Percentiles rank a stretch among this genome's conserved stretches.
Evolutionary conservation across 2,797 vertebrate genomes (phyloP).

Genomic region (Caiman crocodilus): DNA sequence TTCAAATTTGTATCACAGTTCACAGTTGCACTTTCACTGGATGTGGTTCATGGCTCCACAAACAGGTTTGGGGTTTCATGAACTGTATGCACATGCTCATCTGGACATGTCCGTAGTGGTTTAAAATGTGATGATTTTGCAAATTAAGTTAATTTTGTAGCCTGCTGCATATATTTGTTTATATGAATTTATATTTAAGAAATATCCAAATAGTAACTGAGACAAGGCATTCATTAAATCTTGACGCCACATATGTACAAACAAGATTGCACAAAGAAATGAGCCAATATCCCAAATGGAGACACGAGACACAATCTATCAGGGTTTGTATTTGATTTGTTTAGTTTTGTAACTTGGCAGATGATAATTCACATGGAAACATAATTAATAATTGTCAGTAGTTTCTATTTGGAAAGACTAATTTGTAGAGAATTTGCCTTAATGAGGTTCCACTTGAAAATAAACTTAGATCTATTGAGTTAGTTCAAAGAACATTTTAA

Average conservation of each 20-base stretch:
- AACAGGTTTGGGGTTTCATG: too few species aligned
- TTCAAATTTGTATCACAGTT: too few species aligned
- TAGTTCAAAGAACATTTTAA: conserved; percentile 54
- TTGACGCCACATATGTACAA: not conserved
- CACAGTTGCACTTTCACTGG: too few species aligned
- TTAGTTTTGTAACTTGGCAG: conserved; percentile 40
- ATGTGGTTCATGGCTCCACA: too few species aligned
- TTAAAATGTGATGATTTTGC: not conserved
- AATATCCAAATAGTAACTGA: not conserved
- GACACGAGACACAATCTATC: conserved; percentile 16
- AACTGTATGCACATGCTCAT: too few species aligned
- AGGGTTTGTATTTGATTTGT: conserved; percentile 31
- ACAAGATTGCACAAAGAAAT: not conserved
- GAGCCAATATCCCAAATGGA: conserved; percentile 23
- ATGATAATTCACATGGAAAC: conserved; percentile 42
- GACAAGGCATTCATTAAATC: conserved; percentile 16
- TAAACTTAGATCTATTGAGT: conserved; percentile 42
- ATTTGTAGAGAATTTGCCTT: conserved; percentile 61
- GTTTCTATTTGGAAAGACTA: conserved; percentile 48
- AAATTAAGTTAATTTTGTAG: not conserved
- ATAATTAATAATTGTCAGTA: conserved; percentile 54
- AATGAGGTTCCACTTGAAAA: conserved; percentile 58
- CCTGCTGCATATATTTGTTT: not conserved
- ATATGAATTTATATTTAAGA: not conserved
- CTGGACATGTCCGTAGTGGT: too few species aligned